Percentiles rank a stretch among this genome's conserved stretches.
Evolutionary conservation across 2,113 vertebrate species (phyloP).

Genomic region (Poecile atricapillus): DNA sequence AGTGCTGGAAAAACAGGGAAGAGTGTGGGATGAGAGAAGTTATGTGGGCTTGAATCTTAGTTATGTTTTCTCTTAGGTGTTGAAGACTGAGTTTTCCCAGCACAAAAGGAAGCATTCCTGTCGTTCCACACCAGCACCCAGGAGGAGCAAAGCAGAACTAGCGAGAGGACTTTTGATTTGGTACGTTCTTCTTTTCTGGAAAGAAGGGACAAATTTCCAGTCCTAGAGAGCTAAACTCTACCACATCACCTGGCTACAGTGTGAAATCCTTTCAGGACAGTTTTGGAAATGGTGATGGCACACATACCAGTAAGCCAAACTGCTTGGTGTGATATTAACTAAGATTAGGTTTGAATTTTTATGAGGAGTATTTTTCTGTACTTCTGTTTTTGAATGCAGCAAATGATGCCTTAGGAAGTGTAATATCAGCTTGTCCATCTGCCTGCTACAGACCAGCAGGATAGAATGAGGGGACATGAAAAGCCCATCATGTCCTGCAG

Average conservation of each 20-base stretch:
- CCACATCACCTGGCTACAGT: neutral
- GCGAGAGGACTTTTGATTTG: neutral
- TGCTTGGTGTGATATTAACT: neutral
- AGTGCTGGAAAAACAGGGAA: neutral
- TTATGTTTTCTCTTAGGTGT: conserved; percentile 14
- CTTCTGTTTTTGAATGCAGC: neutral
- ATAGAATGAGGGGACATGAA: neutral
- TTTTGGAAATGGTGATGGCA: neutral
- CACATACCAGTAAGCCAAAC: neutral
- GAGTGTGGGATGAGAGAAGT: conserved; percentile 33
- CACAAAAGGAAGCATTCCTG: neutral
- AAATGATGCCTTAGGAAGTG: conserved; percentile 4
- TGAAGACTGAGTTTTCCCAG: neutral
- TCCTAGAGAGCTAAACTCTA: neutral
- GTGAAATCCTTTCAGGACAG: neutral
- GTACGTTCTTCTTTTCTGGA: neutral
- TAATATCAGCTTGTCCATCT: neutral
- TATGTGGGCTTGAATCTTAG: conserved; percentile 21
- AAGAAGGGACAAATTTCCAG: neutral
- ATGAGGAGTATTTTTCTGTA: neutral
- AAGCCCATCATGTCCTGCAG: neutral
- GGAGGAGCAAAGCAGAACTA: neutral
- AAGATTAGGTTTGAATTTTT: neutral
- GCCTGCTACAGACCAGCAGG: neutral
- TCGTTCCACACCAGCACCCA: neutral